Conservation (phyloP, 2,113 vertebrate genomes). For the Peromyscus polionotus region DNA sequence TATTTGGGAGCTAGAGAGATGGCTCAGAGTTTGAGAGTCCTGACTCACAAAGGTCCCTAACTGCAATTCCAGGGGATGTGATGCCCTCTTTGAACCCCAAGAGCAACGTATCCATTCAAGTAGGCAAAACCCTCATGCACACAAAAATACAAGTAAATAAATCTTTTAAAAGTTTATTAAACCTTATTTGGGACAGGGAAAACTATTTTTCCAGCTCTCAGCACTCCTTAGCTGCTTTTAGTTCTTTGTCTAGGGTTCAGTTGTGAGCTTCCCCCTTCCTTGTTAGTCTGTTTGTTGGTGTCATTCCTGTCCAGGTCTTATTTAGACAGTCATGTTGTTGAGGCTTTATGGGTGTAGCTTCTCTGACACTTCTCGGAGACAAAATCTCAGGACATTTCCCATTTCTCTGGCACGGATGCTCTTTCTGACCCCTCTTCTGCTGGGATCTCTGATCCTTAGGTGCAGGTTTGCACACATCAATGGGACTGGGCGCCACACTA, state of each 20-base stretch:
- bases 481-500: too few species aligned
- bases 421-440: too few species aligned
- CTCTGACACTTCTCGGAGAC: too few species aligned
- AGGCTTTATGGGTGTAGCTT: too few species aligned
- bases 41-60: not conserved
- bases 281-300: too few species aligned
- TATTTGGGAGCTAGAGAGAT: not conserved
- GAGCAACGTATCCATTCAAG: not conserved
- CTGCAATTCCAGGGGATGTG: not conserved
- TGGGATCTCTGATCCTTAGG: too few species aligned
- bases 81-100: not conserved
- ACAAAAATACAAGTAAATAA: not conserved
- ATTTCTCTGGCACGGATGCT: too few species aligned
- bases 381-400: too few species aligned
- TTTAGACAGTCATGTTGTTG: too few species aligned
- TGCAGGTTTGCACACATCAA: too few species aligned
- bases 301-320: too few species aligned
- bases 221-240: not conserved
- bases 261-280: too few species aligned
- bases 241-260: not conserved
- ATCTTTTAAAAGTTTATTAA: not conserved
- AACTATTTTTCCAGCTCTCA: not conserved
- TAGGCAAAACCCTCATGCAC: not conserved
- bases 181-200: not conserved
- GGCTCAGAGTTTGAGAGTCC: not conserved